Conservation (phyloP, 2,797 vertebrate species). For the Ceryle rudis region DNA sequence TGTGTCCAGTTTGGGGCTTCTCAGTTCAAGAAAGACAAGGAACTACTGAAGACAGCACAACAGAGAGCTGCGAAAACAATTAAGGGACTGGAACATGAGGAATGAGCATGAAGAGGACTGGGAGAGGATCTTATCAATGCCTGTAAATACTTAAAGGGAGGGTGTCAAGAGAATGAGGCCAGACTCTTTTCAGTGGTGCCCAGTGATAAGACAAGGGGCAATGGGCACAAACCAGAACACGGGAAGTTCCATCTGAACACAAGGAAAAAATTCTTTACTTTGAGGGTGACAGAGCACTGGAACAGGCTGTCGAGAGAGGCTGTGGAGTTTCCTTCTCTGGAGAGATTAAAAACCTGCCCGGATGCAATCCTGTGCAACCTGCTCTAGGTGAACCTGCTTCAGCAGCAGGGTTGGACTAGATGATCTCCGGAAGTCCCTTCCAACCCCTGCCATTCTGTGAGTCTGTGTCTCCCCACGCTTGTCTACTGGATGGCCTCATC, state of each 20-base stretch:
- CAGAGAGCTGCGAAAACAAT: neutral
- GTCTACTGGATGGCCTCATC: neutral
- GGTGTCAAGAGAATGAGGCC: neutral
- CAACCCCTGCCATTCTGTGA: neutral
- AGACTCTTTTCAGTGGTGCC: neutral
- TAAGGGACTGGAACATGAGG: neutral
- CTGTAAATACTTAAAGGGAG: neutral
- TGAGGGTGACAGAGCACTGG: neutral
- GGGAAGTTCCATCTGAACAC: neutral
- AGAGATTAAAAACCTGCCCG: neutral
- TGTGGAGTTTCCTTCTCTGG: neutral
- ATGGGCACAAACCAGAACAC: neutral
- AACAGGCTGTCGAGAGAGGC: neutral
- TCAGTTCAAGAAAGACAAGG: neutral
- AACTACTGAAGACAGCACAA: neutral
- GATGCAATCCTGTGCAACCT: neutral
- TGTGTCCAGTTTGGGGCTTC: neutral
- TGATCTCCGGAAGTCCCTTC: neutral
- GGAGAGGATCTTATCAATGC: neutral
- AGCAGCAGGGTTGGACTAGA: neutral
- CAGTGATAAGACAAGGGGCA: neutral
- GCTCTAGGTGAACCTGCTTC: neutral
- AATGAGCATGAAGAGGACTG: neutral
- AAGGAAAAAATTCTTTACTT: neutral
- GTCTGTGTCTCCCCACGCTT: neutral